A percentile compares a stretch with the other conserved stretches of the same genome.
Conservation (phyloP, 2,113 vertebrate species). For the Bufo gargarizans region DNA sequence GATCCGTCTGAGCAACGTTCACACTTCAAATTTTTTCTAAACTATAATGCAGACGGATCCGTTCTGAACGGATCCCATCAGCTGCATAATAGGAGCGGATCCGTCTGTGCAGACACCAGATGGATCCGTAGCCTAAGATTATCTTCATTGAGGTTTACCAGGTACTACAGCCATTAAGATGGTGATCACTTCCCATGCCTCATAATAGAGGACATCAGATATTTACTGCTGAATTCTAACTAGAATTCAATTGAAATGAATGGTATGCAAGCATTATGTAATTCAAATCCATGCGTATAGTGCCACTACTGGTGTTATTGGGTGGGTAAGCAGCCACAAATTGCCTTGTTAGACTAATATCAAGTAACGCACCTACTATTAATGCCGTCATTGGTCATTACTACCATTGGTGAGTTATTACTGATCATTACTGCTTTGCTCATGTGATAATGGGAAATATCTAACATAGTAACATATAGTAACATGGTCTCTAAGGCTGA, state of each 20-base stretch:
- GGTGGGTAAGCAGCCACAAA: not conserved
- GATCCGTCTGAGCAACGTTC: too few species aligned
- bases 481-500: too few species aligned
- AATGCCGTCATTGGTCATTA: not conserved
- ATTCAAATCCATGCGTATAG: not conserved
- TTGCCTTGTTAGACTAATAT: not conserved
- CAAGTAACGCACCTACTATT: not conserved
- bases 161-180: too few species aligned
- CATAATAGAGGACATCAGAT: not conserved
- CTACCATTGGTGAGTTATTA: not conserved
- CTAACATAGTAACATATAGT: too few species aligned
- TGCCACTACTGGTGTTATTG: not conserved
- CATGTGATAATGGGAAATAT: not conserved
- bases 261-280: not conserved
- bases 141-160: too few species aligned
- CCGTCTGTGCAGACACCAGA: too few species aligned
- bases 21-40: too few species aligned
- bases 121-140: too few species aligned
- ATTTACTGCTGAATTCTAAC: not conserved
- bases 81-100: too few species aligned
- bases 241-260: not conserved
- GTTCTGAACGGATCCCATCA: too few species aligned
- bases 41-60: too few species aligned
- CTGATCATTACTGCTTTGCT: not conserved
- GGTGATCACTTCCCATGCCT: not conserved